Base-by-base conservation (phyloP, 2,888 invertebrate species). In the Brenthis daphne region DNA sequence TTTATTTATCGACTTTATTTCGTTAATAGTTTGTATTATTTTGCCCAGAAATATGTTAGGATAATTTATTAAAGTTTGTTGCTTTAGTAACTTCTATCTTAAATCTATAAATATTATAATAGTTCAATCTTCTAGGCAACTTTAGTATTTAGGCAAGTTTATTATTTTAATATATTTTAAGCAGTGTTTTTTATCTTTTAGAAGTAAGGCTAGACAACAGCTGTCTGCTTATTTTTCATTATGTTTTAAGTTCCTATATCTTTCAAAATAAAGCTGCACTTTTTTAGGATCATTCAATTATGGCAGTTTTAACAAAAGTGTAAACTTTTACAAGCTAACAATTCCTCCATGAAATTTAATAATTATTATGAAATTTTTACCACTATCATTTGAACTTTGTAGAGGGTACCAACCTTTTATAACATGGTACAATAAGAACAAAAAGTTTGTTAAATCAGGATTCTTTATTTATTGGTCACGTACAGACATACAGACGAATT, bases 281-380 rank as follows among this genome's bases (percentile, higher is more conserved):
- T 65, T 65, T 55, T 53, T 57, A 16, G 54, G 8, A 48, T 60
- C 64, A 51, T 64, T 60, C 76, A 82, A 82, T 67, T 61, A 82
- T 78, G 77, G 78, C 81, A 77, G 82, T 79, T 74, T 76, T 70
- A 74, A 69, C 68, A 67, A 73, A 80, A 82, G 79, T 77, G 80
- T 77, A 77, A 72, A 78, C 76, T 78, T 74, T 77, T 82, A 83
- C 78, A 76, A 81, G 77, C 37, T 57, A 68, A 63, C 64, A 63
- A 72, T 57, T 67, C 80, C 88, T 87, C 83, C 85, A 85, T 86
- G 85, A 87, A 80, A 87, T 84, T 85, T 83, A 79, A 86, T 86
- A 87, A 86, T 84, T 73, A 66, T 77, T 73, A 66, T 77, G 65
- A 65, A 70, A 68, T 68, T 69, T 64, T 54, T 54, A 68, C 74